Conservation (phyloP, 2,113 vertebrate genomes). For the Psephotus haematonotus region DNA sequence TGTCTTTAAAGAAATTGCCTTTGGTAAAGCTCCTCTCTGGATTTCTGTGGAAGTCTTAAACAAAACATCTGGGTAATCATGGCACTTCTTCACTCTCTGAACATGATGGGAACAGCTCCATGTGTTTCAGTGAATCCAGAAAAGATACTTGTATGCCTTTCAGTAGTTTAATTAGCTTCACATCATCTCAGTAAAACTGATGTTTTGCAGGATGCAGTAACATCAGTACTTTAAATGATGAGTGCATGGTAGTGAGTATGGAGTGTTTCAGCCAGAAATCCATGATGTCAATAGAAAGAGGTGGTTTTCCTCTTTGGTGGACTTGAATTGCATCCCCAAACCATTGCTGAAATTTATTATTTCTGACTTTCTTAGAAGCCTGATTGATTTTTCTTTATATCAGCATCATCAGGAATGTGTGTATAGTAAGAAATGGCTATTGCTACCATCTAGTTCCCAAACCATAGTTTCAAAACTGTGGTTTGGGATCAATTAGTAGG, state of each 20-base stretch:
- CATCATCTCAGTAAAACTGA: not conserved
- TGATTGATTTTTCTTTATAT: conserved; percentile 59
- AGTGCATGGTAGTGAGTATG: not conserved
- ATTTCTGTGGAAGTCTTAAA: not conserved
- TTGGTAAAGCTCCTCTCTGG: not conserved
- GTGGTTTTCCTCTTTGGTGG: conserved; percentile 4
- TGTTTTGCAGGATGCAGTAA: not conserved
- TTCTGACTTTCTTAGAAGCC: conserved; percentile 61
- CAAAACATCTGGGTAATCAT: not conserved
- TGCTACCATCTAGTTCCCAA: not conserved
- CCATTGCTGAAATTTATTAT: conserved; percentile 41
- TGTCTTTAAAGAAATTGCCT: not conserved
- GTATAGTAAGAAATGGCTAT: conserved; percentile 14
- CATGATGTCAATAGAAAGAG: not conserved
- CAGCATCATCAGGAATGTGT: not conserved
- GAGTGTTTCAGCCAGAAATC: not conserved
- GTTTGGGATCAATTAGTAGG: conserved; percentile 40
- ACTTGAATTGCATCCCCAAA: conserved; percentile 16
- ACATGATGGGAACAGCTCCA: not conserved
- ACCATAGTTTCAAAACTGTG: conserved; percentile 1
- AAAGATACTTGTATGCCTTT: not conserved
- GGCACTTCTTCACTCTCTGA: not conserved
- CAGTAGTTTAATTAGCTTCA: not conserved
- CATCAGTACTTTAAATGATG: not conserved
- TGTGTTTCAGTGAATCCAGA: not conserved